Percentiles rank a stretch among this genome's conserved stretches.
Evolutionary conservation across 1,140 invertebrate genomes (phyloP).

Genomic region (Drosophila ogumai): DNA sequence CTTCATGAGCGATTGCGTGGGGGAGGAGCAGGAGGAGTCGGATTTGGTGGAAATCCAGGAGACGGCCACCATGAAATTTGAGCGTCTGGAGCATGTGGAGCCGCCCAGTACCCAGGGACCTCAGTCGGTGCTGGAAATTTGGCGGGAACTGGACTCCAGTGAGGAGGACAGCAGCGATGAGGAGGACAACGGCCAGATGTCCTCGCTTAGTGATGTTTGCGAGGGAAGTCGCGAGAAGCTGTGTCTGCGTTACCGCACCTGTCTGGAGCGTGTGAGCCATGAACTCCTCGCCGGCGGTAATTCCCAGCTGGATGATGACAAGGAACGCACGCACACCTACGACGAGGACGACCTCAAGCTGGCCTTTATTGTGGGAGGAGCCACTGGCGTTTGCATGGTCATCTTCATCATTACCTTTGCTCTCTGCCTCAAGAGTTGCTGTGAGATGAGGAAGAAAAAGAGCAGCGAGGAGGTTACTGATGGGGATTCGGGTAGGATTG

Average conservation of each 20-base stretch:
- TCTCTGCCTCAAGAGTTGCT: conserved; percentile 71
- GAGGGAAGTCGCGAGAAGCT: conserved; percentile 68
- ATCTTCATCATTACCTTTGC: conserved; percentile 77
- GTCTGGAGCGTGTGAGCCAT: conserved; percentile 68
- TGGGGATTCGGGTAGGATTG: conserved; percentile 26
- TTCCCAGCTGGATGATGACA: conserved; percentile 23
- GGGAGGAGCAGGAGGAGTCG: conserved; percentile 23
- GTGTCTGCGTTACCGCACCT: conserved; percentile 66
- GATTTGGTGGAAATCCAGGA: conserved; percentile 17
- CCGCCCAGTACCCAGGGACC: conserved; percentile 33
- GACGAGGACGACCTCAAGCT: conserved; percentile 73
- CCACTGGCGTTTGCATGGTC: conserved; percentile 74
- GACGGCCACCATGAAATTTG: conserved; percentile 22
- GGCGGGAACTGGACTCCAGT: conserved; percentile 65
- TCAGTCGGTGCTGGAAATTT: conserved; percentile 50
- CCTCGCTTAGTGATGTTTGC: conserved; percentile 58
- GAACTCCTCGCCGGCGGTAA: conserved; percentile 46
- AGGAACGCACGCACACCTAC: conserved; percentile 53
- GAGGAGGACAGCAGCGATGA: conserved; percentile 28
- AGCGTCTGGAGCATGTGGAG: conserved; percentile 55
- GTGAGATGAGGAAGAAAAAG: conserved; percentile 63
- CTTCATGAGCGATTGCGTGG: conserved; percentile 58
- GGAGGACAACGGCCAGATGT: conserved; percentile 26
- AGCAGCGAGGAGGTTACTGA: background rate
- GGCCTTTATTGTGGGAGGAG: conserved; percentile 70